Percentiles rank a stretch among this genome's conserved stretches.
phyloP scores from a whole-genome alignment of 2,888 invertebrate genomes.

The Plagodis dolabraria region DNA sequence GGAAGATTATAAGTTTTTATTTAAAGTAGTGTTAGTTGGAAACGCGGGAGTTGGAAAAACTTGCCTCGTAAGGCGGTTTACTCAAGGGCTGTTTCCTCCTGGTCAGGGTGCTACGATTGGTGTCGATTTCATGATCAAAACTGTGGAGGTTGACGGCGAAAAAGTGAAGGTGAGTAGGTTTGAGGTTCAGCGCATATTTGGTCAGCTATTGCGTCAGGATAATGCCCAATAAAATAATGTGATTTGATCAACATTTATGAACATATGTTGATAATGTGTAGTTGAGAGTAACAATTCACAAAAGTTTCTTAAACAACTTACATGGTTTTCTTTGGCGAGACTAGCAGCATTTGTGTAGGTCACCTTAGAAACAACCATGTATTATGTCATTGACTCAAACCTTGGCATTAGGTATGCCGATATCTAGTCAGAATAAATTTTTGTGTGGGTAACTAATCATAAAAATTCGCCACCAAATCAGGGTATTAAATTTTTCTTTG shows the following conservation, averaged over 20 bases:
- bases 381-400: no score
- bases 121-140: constrained; percentile 99
- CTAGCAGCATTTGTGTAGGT: no score
- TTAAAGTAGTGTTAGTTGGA: constrained; percentile 99
- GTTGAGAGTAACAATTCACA: no score
- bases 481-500: no score
- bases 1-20: constrained; percentile 99
- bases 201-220: constrained; percentile 55
- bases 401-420: no score
- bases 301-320: no score
- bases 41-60: constrained; percentile 99
- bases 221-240: constrained; percentile 32
- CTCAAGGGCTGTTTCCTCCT: constrained; percentile 98
- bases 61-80: constrained; percentile 97
- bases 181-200: constrained; percentile 40
- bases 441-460: no score
- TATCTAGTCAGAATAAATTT: no score
- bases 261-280: no score
- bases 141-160: constrained; percentile 97
- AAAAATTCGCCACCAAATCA: no score
- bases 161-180: constrained; percentile 91
- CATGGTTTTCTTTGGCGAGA: no score
- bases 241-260: constrained; percentile 20
- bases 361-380: no score
- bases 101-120: constrained; percentile 99